Percentiles rank a stretch among this genome's conserved stretches.
Evolutionary conservation across 2,113 vertebrate species (phyloP).

Genomic region (Psittacara wagleri): DNA sequence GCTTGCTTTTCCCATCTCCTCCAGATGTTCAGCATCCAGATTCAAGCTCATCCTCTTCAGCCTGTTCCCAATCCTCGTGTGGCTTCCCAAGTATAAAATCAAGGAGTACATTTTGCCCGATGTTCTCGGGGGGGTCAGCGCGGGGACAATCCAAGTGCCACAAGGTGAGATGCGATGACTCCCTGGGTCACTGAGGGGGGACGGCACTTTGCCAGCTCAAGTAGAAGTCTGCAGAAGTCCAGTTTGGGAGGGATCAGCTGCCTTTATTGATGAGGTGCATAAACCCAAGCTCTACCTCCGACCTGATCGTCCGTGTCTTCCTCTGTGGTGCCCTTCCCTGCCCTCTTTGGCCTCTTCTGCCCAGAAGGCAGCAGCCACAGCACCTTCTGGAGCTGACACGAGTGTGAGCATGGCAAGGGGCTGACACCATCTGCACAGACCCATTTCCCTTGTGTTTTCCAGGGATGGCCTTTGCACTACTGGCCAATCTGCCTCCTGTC

Average conservation of each 20-base stretch:
- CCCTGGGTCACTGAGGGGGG: neutral
- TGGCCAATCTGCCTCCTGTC: conserved; percentile 91
- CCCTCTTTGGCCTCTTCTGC: neutral
- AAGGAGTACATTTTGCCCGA: conserved; percentile 85
- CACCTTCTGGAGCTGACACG: neutral
- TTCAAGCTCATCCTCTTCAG: conserved; percentile 77
- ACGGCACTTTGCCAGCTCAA: rapidly evolving
- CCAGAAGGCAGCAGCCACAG: neutral
- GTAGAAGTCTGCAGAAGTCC: neutral
- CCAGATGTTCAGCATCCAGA: conserved; percentile 83
- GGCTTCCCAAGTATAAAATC: conserved; percentile 89
- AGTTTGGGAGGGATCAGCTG: neutral
- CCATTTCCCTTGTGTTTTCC: neutral
- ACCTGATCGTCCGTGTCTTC: rapidly evolving
- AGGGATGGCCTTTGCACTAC: conserved; percentile 92
- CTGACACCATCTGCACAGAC: neutral
- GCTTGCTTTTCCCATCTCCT: neutral
- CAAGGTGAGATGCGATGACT: conserved; percentile 75
- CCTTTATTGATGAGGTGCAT: neutral
- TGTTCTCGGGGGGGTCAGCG: conserved; percentile 87
- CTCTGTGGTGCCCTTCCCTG: neutral
- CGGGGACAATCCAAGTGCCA: conserved; percentile 90
- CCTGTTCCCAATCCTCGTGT: conserved; percentile 84
- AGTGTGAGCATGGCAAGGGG: neutral
- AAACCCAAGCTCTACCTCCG: neutral